Base-by-base conservation (phyloP, 1,140 invertebrate species). In the Cryptotermes secundus region DNA sequence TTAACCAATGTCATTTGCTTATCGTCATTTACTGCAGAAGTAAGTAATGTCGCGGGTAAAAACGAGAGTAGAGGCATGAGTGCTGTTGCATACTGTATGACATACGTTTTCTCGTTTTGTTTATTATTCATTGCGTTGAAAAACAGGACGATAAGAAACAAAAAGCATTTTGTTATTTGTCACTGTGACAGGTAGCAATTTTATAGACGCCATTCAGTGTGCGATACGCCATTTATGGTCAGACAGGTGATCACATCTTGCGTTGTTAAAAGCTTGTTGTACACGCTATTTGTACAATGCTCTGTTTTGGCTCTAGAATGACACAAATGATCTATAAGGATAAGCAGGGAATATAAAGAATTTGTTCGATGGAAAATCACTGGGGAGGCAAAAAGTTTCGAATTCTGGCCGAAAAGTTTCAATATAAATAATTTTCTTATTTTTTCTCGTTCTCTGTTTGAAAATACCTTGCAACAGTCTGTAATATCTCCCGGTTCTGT, bases 171-270 rank as follows among this genome's bases (percentile, higher is more conserved):
- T n/a, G 59, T 12, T 72, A 72, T 72, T 72, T 31, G 59, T 72
- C 59, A 72, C n/a, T 72, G 31, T 72, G 59, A 72, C 59, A 72
- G 59, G 59, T 72, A n/a, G n/a, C 31, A 72, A 72, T 72, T 72
- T 72, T 31, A 72, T 72, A 16, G 59, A n/a, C n/a, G n/a, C 59
- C n/a, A 7, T 72, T n/a, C 6, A 72, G n/a, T n/a, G n/a, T 72
- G 26, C n/a, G 59, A 72, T 72, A 72, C 14, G 31, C 4, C n/a
- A n/a, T 72, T 72, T 31, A 72, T 72, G 24, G 53, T 19, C 53
- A 7, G 16, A 3, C 1, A 7, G 12, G 2, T 59, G 26, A 59
- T 19, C 53, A 59, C 53, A 59, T 22, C 53, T 19, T 9, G 26
- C 22, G 22, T 19, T 59, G 19, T 59, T 59, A 59, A 59, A 59